Conservation (phyloP, 2,888 invertebrate species). For the Peribatodes rhomboidaria region DNA sequence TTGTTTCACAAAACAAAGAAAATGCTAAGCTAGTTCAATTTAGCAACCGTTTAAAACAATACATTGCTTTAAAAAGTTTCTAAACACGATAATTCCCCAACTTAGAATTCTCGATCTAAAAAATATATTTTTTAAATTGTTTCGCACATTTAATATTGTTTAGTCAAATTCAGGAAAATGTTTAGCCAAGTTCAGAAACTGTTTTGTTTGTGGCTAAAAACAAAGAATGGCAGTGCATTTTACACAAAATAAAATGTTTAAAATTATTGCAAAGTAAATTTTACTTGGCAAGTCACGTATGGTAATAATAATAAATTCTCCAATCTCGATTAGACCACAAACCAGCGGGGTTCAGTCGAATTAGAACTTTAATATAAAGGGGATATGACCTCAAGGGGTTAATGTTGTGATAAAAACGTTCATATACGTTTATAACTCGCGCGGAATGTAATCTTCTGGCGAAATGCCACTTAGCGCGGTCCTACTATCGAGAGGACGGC, state of each 20-base stretch:
- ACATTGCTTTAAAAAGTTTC: conserved; percentile 13
- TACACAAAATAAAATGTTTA: too few relatives aligned
- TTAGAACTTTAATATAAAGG: conserved; percentile 62
- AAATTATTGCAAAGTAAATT: neutral
- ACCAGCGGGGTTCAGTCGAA: conserved; percentile 54
- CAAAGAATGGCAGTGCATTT: too few relatives aligned
- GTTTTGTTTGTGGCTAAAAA: neutral
- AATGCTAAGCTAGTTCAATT: neutral
- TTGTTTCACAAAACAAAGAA: conserved; percentile 5
- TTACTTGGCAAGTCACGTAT: neutral
- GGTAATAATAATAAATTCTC: conserved; percentile 7
- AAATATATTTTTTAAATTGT: neutral
- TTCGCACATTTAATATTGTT: neutral
- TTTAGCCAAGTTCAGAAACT: neutral
- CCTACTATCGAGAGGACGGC: conserved; percentile 13
- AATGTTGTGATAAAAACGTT: conserved; percentile 66
- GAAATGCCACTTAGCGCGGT: conserved; percentile 37
- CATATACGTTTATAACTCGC: conserved; percentile 61
- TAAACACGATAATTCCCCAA: neutral
- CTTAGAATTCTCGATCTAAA: neutral
- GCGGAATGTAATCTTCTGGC: conserved; percentile 63
- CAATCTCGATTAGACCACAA: conserved; percentile 38
- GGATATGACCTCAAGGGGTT: conserved; percentile 58
- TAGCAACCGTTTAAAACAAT: neutral
- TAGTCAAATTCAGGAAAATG: neutral